These are phyloP conservation scores for Odontomachus brunneus DNA, from an alignment of 1,140 invertebrate species.

Conservation along the genomic window DNA sequence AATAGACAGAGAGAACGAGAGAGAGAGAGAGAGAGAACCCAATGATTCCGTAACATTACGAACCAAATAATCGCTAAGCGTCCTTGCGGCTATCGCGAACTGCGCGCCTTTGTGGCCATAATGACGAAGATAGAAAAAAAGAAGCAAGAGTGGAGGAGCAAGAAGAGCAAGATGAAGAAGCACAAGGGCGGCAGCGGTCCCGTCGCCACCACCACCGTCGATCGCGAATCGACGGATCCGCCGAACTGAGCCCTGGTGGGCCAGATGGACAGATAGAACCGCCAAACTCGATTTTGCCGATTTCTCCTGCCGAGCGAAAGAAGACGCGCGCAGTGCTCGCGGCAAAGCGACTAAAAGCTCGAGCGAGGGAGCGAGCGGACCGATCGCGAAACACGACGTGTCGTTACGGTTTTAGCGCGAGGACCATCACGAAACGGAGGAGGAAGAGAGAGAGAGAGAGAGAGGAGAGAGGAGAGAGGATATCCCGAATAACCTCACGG, in stretches of 20 bases:
- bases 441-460: constrained; percentile 44
- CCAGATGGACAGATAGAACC: background rate
- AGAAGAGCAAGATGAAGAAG: background rate
- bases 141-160: constrained; percentile 6
- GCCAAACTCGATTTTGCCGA: constrained; percentile 1
- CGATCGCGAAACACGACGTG: constrained; percentile 70
- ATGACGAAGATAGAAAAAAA: constrained; percentile 3
- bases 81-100: background rate
- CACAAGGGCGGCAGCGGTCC: too few species aligned
- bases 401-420: constrained; percentile 68
- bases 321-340: constrained; percentile 74
- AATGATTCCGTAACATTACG: constrained; percentile 9
- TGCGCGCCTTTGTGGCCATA: background rate
- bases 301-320: constrained; percentile 14
- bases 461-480: constrained; percentile 46
- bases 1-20: too few species aligned
- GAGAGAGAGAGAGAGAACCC: too few species aligned
- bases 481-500: background rate
- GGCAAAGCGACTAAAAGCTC: constrained; percentile 74
- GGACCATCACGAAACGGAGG: constrained; percentile 3
- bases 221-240: constrained; percentile 4
- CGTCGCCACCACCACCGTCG: background rate
- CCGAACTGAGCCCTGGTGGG: background rate
- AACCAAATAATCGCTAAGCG: constrained; percentile 4
- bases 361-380: constrained; percentile 38